phyloP scores from a whole-genome alignment of 2,113 vertebrate species.

The Accipiter virgatus region DNA sequence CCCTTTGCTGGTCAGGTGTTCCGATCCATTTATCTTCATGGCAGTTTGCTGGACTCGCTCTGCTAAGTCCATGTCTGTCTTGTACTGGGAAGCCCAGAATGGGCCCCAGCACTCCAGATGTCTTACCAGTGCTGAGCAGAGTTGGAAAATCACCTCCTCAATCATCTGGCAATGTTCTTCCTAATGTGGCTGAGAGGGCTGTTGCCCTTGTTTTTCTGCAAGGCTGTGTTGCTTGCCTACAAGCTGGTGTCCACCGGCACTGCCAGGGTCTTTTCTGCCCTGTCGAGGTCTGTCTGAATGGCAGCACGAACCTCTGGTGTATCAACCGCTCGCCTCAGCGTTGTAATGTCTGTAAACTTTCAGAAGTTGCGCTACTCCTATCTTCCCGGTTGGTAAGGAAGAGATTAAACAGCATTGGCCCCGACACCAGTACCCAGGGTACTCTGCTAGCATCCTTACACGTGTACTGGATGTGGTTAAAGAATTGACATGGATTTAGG shows the following conservation, averaged over 20 bases:
- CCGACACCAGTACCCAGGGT: background rate
- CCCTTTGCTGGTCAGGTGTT: background rate
- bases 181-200: background rate
- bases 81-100: background rate
- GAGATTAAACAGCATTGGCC: background rate
- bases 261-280: background rate
- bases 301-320: background rate
- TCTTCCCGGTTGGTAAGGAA: background rate
- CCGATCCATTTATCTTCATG: background rate
- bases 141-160: background rate
- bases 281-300: background rate
- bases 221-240: background rate
- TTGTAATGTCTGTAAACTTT: background rate
- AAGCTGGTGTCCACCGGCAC: background rate
- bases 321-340: no score
- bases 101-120: background rate
- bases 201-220: background rate
- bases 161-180: background rate
- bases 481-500: background rate
- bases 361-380: background rate
- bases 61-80: background rate
- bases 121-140: background rate
- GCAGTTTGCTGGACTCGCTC: background rate
- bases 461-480: background rate
- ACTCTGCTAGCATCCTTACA: background rate